Conservation (phyloP, 2,797 vertebrate genomes). For the Zenarchopterus dispar region DNA sequence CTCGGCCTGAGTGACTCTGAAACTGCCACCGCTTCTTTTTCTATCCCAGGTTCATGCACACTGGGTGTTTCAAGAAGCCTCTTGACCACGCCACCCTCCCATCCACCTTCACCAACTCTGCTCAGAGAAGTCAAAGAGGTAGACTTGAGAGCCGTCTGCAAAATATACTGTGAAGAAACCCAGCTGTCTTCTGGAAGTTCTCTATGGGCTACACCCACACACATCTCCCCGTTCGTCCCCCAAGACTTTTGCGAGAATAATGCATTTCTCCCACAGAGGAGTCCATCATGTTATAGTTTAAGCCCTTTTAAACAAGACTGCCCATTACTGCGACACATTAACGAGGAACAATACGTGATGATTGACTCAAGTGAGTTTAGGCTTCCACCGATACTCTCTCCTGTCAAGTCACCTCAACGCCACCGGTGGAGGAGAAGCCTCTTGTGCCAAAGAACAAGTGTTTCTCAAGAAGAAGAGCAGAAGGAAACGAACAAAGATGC, state of each 20-base stretch:
- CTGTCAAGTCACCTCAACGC: constrained; percentile 42
- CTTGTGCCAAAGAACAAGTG: neutral
- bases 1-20: constrained; percentile 29
- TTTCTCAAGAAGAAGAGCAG: constrained; percentile 7
- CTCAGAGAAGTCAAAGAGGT: neutral
- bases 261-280: neutral
- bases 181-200: constrained; percentile 1
- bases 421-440: neutral
- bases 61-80: constrained; percentile 5
- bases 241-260: constrained; percentile 19
- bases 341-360: neutral
- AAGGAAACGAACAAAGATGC: neutral
- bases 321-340: neutral
- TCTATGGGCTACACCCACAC: neutral
- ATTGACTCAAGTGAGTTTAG: neutral
- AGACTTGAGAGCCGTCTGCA: neutral
- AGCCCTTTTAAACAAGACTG: neutral
- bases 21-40: constrained; percentile 15
- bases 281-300: constrained; percentile 13
- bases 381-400: constrained; percentile 59
- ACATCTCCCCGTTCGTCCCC: constrained; percentile 23
- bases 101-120: neutral
- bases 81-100: neutral
- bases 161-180: constrained; percentile 20
- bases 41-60: constrained; percentile 20